Conservation (phyloP, 2,888 invertebrate genomes). For the Ectemnius lituratus region DNA sequence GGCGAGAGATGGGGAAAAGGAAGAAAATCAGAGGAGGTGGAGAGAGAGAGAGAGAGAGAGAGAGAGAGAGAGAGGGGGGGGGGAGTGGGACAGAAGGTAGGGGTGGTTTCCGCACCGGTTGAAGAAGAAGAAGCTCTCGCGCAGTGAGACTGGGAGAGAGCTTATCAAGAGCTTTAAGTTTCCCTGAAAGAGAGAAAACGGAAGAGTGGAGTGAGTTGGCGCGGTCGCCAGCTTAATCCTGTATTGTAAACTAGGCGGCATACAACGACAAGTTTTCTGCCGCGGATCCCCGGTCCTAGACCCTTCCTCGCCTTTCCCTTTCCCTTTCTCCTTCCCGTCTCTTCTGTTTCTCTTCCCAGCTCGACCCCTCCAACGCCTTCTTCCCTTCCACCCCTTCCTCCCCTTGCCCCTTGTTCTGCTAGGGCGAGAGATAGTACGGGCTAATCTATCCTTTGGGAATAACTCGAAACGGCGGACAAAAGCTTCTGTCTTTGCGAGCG, state of each 20-base stretch:
- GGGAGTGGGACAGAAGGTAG: constrained; percentile 35
- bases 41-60: too few relatives aligned
- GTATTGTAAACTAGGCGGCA: constrained; percentile 74
- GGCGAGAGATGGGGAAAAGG: too few relatives aligned
- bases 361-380: too few relatives aligned
- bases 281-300: constrained; percentile 52
- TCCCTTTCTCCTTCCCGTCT: constrained; percentile 28
- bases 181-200: constrained; percentile 59
- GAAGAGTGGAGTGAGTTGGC: constrained; percentile 46
- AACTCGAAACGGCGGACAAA: constrained; percentile 72
- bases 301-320: constrained; percentile 53
- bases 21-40: too few relatives aligned
- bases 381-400: background rate
- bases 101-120: constrained; percentile 28
- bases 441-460: constrained; percentile 74
- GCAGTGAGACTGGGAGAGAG: constrained; percentile 54
- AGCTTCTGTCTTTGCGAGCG: constrained; percentile 54
- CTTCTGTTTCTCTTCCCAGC: too few relatives aligned
- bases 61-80: too few relatives aligned
- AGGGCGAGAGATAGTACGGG: constrained; percentile 60
- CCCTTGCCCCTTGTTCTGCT: constrained; percentile 11
- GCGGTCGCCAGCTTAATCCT: constrained; percentile 71
- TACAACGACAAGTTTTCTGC: constrained; percentile 71
- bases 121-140: constrained; percentile 38
- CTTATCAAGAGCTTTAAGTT: constrained; percentile 75